Evolutionary conservation across 2,888 invertebrate species (phyloP), one percentile per base, ranked within the genome.

Genomic region (Leptopterna dolabrata): DNA sequence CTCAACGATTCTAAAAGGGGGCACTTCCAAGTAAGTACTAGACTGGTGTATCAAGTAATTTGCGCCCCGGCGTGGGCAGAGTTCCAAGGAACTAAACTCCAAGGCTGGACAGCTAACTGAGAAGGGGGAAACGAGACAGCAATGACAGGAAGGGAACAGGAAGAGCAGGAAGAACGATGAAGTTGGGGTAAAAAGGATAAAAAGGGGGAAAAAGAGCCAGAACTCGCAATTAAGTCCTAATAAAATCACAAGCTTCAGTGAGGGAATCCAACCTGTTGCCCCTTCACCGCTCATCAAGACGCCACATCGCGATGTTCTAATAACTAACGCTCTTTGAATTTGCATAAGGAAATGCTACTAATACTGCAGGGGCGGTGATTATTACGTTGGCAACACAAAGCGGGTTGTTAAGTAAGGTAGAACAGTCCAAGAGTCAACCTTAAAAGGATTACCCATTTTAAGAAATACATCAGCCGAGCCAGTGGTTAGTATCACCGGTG

Each of bases 221-320:
- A 76, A 76, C n/a, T 76, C 76, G 43, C 76, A 76, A 76, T 76
- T 76, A 76, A 76, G 76, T 36, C 76, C 14, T 76, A 76, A 76
- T 76, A 76, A 43, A 76, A 76, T 76, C 76, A 76, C 76, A 76
- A 76, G 76, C 43, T 19, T 36, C 76, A 76, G 19, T 36, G 76
- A 76, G 43, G 30, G 41, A 76, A n/a, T 76, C 19, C 76, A 76
- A 76, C 76, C 76, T 76, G 76, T 76, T 76, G 76, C 76, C 43
- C 43, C 16, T 41, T 76, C 36, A 24, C 24, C 27, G 63, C 63
- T 63, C 63, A 63, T 63, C 63, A 24, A 19, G 63, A 63, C 63
- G 13, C 19, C 24, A 24, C 24, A 24, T 63, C 63, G 63, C 63
- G 63, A 63, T 63, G 51, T 51, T 63, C 63, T 63, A 63, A 63